Conservation (phyloP, 2,888 invertebrate species). For the Hedychridium roseum region DNA sequence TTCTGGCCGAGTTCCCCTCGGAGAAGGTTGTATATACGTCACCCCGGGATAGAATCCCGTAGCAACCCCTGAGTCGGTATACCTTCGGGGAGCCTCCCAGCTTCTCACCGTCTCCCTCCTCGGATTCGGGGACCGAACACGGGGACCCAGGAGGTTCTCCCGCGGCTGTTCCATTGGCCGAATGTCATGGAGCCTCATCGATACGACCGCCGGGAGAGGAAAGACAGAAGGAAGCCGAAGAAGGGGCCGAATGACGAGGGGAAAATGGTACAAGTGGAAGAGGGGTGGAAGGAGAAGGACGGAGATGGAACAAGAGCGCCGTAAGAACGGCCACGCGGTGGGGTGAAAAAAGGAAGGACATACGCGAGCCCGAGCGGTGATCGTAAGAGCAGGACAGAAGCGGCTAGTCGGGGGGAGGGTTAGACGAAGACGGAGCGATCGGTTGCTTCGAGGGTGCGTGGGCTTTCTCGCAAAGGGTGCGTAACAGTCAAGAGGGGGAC, state of each 20-base stretch:
- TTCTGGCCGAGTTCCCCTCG: conserved; percentile 13
- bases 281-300: conserved; percentile 23
- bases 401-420: conserved; percentile 9
- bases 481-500: conserved; percentile 47
- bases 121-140: conserved; percentile 27
- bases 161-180: conserved; percentile 56
- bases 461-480: conserved; percentile 53
- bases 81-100: conserved; percentile 23
- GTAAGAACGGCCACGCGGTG: conserved; percentile 24
- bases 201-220: conserved; percentile 38
- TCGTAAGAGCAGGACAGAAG: conserved; percentile 16
- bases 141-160: conserved; percentile 25
- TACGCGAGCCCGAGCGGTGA: conserved; percentile 5
- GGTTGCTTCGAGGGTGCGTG: conserved; percentile 52
- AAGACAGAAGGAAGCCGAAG: conserved; percentile 14
- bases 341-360: conserved; percentile 18
- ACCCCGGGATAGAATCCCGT: conserved; percentile 28
- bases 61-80: too few species aligned
- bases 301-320: conserved; percentile 9
- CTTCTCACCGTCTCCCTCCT: conserved; percentile 23
- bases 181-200: conserved; percentile 47
- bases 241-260: conserved; percentile 17
- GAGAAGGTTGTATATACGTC: conserved; percentile 8
- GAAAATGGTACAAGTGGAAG: conserved; percentile 20
- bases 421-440: conserved; percentile 21